phyloP scores from a whole-genome alignment of 2,113 vertebrate genomes.

The Haemorhous mexicanus region DNA sequence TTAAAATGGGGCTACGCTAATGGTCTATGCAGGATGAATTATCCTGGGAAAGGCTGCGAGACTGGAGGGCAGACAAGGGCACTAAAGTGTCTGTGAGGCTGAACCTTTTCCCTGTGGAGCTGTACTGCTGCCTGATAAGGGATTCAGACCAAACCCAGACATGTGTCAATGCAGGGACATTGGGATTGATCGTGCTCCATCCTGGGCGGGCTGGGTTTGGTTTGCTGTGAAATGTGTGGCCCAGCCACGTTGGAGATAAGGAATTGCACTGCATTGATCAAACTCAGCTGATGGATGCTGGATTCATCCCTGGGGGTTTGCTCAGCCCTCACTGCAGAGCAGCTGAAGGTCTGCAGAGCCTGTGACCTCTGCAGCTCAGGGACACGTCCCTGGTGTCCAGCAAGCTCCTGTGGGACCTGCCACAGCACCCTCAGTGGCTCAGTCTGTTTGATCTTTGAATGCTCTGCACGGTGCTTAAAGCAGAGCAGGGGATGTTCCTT shows the following conservation, averaged over 20 bases:
- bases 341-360: neutral
- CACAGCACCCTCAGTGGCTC: neutral
- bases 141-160: neutral
- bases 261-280: neutral
- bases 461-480: neutral
- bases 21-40: neutral
- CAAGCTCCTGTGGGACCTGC: fast-evolving
- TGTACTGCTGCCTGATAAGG: neutral
- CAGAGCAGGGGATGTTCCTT: neutral
- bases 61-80: neutral
- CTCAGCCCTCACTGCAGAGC: neutral
- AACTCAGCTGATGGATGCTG: neutral
- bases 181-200: neutral
- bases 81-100: neutral
- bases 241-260: neutral
- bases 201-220: neutral
- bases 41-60: neutral
- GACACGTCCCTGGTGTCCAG: neutral
- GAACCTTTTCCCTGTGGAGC: neutral
- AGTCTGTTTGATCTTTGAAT: neutral
- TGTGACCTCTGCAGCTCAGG: neutral
- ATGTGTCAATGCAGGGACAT: neutral
- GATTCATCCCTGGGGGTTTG: neutral
- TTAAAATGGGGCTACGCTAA: neutral
- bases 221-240: neutral